Evolutionary conservation across 2,797 vertebrate genomes (phyloP).

Genomic region (Perodicticus potto): DNA sequence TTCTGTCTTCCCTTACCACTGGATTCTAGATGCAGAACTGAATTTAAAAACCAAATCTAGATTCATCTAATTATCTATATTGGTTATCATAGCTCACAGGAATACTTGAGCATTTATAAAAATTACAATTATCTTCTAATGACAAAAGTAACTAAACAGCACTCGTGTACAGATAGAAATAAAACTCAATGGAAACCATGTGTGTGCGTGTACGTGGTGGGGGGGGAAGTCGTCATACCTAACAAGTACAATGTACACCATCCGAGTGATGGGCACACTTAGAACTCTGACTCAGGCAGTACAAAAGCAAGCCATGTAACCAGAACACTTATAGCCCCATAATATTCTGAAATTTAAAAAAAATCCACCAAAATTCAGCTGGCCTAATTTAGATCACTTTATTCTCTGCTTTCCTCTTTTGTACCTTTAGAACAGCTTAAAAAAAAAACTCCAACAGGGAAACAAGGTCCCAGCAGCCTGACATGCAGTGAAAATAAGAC

Average conservation of each 20-base stretch:
- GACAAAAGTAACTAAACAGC: neutral
- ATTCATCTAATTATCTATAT: neutral
- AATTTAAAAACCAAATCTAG: slow-evolving; percentile 48
- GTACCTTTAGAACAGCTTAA: slow-evolving; percentile 19
- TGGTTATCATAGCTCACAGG: neutral
- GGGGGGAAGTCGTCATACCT: no score
- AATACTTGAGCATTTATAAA: neutral
- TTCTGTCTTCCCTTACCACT: neutral
- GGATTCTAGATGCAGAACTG: slow-evolving; percentile 40
- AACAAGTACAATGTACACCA: no score
- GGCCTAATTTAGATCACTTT: neutral
- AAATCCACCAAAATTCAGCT: slow-evolving; percentile 17
- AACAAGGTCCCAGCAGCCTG: neutral
- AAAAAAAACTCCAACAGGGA: slow-evolving; percentile 1
- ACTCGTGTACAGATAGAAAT: no score
- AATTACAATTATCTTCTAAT: slow-evolving; percentile 23
- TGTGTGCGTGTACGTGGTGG: no score
- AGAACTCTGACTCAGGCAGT: no score
- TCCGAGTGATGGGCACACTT: no score
- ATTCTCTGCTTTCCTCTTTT: neutral
- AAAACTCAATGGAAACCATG: no score
- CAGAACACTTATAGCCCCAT: no score
- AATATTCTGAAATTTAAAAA: no score
- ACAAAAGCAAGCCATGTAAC: no score
- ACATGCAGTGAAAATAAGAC: slow-evolving; percentile 3